Conservation (phyloP, 2,888 invertebrate genomes). For the Synanthedon andrenaeformis region DNA sequence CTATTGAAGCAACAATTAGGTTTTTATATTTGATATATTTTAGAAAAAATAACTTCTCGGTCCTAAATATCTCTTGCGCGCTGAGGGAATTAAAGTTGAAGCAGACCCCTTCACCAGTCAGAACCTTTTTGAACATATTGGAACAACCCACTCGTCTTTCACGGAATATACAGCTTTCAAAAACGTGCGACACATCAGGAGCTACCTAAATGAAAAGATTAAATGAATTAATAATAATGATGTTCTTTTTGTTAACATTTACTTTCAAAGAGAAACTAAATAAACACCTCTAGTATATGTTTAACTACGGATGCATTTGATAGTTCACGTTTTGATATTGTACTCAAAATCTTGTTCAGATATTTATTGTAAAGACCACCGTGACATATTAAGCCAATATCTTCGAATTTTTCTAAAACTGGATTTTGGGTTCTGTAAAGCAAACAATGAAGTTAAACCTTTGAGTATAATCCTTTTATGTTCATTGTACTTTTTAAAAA, state of each 20-base stretch:
- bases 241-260: no score
- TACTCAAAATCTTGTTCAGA: not conserved
- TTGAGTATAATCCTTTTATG: no score
- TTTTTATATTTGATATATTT: no score
- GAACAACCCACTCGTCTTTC: not conserved
- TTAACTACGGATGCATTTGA: not conserved
- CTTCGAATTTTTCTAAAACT: not conserved
- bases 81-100: constrained; percentile 26
- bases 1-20: no score
- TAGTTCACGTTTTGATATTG: not conserved
- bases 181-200: constrained; percentile 6
- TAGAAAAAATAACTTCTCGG: not conserved
- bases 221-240: no score
- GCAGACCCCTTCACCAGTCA: constrained; percentile 31
- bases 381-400: not conserved
- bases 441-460: not conserved
- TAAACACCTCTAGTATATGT: not conserved
- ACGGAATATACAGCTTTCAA: constrained; percentile 6
- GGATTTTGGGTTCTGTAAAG: not conserved
- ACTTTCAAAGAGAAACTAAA: no score
- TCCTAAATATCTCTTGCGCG: constrained; percentile 21
- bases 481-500: no score
- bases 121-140: constrained; percentile 12
- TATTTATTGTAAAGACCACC: not conserved
- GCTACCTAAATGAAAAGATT: constrained; percentile 8